Evolutionary conservation across 2,113 vertebrate species (phyloP).

Genomic region (Perca flavescens): DNA sequence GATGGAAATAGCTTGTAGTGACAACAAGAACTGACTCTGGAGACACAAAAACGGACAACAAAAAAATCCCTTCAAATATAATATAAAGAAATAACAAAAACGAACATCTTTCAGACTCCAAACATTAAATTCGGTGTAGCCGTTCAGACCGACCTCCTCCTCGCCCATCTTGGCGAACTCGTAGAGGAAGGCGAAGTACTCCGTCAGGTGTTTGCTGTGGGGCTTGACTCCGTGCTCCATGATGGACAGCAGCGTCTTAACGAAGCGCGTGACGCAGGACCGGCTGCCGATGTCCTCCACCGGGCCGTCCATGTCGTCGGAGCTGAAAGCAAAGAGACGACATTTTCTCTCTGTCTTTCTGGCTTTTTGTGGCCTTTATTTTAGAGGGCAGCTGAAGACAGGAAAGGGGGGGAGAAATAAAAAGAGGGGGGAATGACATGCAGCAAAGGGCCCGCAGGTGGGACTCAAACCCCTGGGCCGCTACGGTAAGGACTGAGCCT

Average conservation of each 20-base stretch:
- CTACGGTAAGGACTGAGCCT: no score
- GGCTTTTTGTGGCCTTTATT: no score
- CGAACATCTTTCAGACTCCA: neutral
- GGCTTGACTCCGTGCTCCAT: slow-evolving; percentile 99
- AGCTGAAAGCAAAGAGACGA: slow-evolving; percentile 78
- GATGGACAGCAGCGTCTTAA: slow-evolving; percentile 96
- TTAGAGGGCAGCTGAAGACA: no score
- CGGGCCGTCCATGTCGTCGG: slow-evolving; percentile 97
- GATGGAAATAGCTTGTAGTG: slow-evolving; percentile 97
- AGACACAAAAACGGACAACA: slow-evolving; percentile 31
- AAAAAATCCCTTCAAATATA: neutral
- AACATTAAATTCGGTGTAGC: neutral
- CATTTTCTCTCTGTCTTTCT: no score
- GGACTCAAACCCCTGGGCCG: no score
- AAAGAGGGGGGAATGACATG: no score
- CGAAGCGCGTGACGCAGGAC: slow-evolving; percentile 97
- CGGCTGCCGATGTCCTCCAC: slow-evolving; percentile 99
- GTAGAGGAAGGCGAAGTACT: slow-evolving; percentile 98
- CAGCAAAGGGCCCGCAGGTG: no score
- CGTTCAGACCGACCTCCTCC: slow-evolving; percentile 89
- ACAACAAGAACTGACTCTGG: slow-evolving; percentile 98
- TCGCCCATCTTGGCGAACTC: slow-evolving; percentile 99
- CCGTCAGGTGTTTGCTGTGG: slow-evolving; percentile 98
- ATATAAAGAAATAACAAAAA: neutral
- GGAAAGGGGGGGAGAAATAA: no score